These are phyloP conservation scores for Pristionchus arcanus DNA, from an alignment of 2,888 invertebrate genomes.

Conservation along the genomic window DNA sequence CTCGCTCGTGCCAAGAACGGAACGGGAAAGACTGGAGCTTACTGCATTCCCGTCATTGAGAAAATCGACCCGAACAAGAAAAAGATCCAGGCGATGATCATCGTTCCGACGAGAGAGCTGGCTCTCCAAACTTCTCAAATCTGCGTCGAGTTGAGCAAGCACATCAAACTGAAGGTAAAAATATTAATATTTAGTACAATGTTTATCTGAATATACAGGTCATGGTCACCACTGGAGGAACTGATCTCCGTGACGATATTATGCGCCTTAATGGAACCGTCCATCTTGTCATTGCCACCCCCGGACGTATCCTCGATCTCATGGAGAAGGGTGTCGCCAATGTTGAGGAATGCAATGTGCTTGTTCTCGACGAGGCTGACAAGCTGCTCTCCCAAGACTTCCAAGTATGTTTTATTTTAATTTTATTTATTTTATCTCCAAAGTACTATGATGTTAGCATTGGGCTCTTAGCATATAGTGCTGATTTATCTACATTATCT, in stretches of 20 bases:
- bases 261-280: constrained; percentile 97
- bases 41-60: constrained; percentile 98
- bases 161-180: constrained; percentile 89
- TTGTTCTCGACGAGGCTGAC: constrained; percentile 98
- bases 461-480: constrained; percentile 31
- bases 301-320: constrained; percentile 98
- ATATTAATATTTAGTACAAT: background rate
- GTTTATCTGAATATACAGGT: constrained; percentile 81
- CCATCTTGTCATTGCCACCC: constrained; percentile 98
- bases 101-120: constrained; percentile 98
- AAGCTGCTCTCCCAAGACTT: constrained; percentile 99
- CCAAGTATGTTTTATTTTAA: constrained; percentile 82
- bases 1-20: constrained; percentile 99
- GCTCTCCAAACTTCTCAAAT: constrained; percentile 99
- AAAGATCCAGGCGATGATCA: constrained; percentile 93
- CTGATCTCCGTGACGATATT: constrained; percentile 94
- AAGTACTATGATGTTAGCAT: constrained; percentile 41
- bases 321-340: constrained; percentile 97
- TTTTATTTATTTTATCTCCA: background rate
- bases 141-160: constrained; percentile 98
- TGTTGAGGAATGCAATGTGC: constrained; percentile 95
- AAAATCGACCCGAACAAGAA: constrained; percentile 88
- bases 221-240: constrained; percentile 99
- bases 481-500: constrained; percentile 45
- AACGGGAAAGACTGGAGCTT: constrained; percentile 99